Evolutionary conservation across 2,797 vertebrate species (phyloP).

Genomic region (Mormyrops attenuatus): DNA sequence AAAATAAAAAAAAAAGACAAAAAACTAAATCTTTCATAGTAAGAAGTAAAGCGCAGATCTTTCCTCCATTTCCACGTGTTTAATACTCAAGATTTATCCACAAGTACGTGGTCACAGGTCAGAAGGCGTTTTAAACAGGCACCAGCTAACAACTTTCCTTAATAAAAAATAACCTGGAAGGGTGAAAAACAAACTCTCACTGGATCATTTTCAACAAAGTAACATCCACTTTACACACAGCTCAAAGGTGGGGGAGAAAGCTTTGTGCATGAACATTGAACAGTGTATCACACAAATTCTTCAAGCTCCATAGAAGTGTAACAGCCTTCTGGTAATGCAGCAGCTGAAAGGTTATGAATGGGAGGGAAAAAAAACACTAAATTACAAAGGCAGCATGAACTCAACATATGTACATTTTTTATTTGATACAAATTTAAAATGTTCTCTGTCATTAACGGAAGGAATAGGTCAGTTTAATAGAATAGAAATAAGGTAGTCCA

Average conservation of each 20-base stretch:
- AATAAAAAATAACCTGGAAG: slow-evolving; percentile 31
- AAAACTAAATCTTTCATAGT: slow-evolving; percentile 22
- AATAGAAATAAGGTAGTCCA: slow-evolving; percentile 40
- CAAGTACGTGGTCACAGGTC: slow-evolving; percentile 40
- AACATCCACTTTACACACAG: slow-evolving; percentile 42
- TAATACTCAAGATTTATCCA: slow-evolving; percentile 48
- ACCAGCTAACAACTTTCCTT: slow-evolving; percentile 39
- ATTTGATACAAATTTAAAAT: slow-evolving; percentile 66
- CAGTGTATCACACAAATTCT: slow-evolving; percentile 40
- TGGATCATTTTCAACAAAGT: slow-evolving; percentile 36
- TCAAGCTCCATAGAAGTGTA: slow-evolving; percentile 31
- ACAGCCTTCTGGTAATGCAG: slow-evolving; percentile 66
- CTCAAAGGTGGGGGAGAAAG: slow-evolving; percentile 39
- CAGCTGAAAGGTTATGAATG: slow-evolving; percentile 60
- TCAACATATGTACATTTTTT: slow-evolving; percentile 78
- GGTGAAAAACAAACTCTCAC: slow-evolving; percentile 17
- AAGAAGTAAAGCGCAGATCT: slow-evolving; percentile 36
- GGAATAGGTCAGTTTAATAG: slow-evolving; percentile 60
- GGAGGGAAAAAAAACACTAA: slow-evolving; percentile 55
- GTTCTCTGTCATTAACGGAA: slow-evolving; percentile 39
- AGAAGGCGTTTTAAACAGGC: slow-evolving; percentile 51
- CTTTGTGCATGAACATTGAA: slow-evolving; percentile 40
- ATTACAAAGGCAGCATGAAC: slow-evolving; percentile 87
- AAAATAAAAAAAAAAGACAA: not conserved
- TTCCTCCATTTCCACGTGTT: slow-evolving; percentile 47